Percentiles rank a stretch among this genome's conserved stretches.
Evolutionary conservation across 2,113 vertebrate species (phyloP).

Genomic region (Heterotis niloticus): DNA sequence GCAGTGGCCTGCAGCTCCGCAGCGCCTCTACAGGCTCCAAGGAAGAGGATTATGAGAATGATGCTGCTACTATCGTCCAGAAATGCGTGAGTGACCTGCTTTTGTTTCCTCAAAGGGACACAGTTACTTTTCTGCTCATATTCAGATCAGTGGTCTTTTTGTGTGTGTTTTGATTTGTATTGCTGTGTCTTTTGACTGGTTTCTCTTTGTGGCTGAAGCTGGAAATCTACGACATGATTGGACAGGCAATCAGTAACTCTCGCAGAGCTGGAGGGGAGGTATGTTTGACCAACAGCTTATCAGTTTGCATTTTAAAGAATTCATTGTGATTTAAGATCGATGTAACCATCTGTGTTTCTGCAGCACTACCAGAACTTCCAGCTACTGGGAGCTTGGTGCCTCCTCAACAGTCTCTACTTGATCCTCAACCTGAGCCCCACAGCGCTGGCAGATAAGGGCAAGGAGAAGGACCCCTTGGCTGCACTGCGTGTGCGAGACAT

Average conservation of each 20-base stretch:
- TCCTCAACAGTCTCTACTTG: conserved; percentile 95
- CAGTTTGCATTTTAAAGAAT: background rate
- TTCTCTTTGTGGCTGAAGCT: conserved; percentile 61
- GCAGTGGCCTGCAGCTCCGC: conserved; percentile 86
- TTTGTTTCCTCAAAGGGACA: background rate
- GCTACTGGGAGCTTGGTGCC: conserved; percentile 93
- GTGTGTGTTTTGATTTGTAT: background rate
- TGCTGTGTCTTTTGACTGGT: background rate
- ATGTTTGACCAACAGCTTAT: conserved; percentile 35
- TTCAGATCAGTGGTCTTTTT: background rate
- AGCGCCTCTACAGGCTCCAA: conserved; percentile 87
- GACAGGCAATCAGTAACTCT: conserved; percentile 90
- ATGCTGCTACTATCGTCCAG: conserved; percentile 95
- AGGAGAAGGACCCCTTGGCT: conserved; percentile 94
- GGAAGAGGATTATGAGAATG: conserved; percentile 97
- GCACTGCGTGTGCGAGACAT: conserved; percentile 92
- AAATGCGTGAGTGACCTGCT: conserved; percentile 85
- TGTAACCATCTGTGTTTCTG: background rate
- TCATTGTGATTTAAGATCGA: background rate
- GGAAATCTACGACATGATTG: conserved; percentile 99
- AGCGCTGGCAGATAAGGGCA: conserved; percentile 93
- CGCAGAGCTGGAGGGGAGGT: conserved; percentile 95
- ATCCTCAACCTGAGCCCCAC: conserved; percentile 95
- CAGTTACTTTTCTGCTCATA: no score
- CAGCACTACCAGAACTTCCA: conserved; percentile 99